These are phyloP conservation scores for Natator depressus DNA, from an alignment of 2,113 vertebrate genomes.

Conservation along the genomic window DNA sequence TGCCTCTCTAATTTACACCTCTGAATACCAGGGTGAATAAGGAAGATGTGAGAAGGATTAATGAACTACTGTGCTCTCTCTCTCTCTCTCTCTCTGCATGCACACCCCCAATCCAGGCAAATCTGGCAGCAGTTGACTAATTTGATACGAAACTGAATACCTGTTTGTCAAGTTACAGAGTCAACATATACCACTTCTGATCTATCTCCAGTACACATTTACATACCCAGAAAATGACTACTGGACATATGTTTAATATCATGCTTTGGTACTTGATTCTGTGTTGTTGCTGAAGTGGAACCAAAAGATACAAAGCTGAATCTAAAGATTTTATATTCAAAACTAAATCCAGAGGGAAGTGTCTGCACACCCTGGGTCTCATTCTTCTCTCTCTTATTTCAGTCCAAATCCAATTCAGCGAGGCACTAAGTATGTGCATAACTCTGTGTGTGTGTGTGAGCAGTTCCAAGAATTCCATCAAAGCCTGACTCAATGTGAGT, in stretches of 20 bases:
- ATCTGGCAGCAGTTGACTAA: not conserved
- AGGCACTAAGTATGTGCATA: not conserved
- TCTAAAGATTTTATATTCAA: not conserved
- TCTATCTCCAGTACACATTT: not conserved
- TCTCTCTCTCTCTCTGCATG: not conserved
- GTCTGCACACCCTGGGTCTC: not conserved
- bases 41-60: slow-evolving; percentile 57
- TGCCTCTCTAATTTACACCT: slow-evolving; percentile 73
- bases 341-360: not conserved
- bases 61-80: slow-evolving; percentile 22
- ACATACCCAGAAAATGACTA: not conserved
- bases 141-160: slow-evolving; percentile 9
- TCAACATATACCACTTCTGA: not conserved
- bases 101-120: not conserved
- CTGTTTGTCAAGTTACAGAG: not conserved
- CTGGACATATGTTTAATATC: not conserved
- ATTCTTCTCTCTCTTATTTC: not conserved
- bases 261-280: not conserved
- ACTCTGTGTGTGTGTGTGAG: not conserved
- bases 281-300: not conserved
- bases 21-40: slow-evolving; percentile 47
- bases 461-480: not conserved
- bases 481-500: not conserved
- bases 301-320: not conserved
- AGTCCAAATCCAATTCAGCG: not conserved